Percentiles rank a stretch among this genome's conserved stretches.
These are phyloP conservation scores for Nymphalis urticae DNA, from an alignment of 2,888 invertebrate genomes.

Conservation along the genomic window DNA sequence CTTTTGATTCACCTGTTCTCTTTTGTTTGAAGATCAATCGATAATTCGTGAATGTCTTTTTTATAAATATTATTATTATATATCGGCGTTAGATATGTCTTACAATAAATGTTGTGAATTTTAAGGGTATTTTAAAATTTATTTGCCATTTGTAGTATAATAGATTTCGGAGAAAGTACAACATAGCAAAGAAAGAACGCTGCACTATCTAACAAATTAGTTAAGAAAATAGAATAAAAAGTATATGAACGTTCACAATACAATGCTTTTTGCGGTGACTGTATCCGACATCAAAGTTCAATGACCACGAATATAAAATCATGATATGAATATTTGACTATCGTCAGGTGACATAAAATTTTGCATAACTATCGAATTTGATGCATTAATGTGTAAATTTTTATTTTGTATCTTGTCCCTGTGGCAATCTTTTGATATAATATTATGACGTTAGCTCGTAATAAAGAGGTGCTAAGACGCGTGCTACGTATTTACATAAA, in stretches of 20 bases:
- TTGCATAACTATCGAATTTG: conserved; percentile 72
- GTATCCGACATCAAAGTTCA: conserved; percentile 61
- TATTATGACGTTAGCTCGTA: conserved; percentile 26
- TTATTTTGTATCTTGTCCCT: conserved; percentile 45
- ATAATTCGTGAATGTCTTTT: conserved; percentile 37
- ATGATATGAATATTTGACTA: conserved; percentile 44
- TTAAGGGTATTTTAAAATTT: not conserved
- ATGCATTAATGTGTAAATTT: conserved; percentile 66
- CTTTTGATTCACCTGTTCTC: conserved; percentile 47
- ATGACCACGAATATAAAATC: conserved; percentile 48
- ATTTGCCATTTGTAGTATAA: no score
- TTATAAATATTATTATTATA: conserved; percentile 31
- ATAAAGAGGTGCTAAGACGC: conserved; percentile 40
- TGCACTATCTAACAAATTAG: conserved; percentile 28
- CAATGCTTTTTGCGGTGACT: conserved; percentile 54
- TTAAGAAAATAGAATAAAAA: conserved; percentile 28
- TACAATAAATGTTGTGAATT: not conserved
- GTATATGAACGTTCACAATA: conserved; percentile 36
- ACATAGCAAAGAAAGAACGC: conserved; percentile 13
- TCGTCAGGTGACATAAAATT: conserved; percentile 63
- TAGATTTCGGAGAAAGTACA: conserved; percentile 22
- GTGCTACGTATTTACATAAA: conserved; percentile 47
- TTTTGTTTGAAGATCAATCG: conserved; percentile 39
- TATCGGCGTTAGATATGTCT: conserved; percentile 12
- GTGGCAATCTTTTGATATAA: conserved; percentile 41